Conservation (phyloP, 2,888 invertebrate species). For the Agonopterix heracliana region DNA sequence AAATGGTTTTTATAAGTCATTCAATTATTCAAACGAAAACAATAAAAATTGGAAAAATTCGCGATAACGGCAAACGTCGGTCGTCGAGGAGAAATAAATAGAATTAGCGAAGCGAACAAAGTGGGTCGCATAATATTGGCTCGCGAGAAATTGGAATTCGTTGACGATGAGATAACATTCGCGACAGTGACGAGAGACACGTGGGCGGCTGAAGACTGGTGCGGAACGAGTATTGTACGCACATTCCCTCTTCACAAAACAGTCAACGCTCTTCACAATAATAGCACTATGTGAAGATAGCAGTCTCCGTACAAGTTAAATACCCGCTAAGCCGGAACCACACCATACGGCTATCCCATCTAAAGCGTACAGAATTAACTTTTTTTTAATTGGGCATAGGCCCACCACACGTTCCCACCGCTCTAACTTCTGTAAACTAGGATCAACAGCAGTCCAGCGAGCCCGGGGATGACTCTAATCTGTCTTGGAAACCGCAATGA, state of each 20-base stretch:
- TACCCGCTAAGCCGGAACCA: too few species aligned
- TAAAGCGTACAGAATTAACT: too few species aligned
- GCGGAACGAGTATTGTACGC: slow-evolving; percentile 13
- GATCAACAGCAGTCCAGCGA: too few species aligned
- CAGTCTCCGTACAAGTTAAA: too few species aligned
- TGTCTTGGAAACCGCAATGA: too few species aligned
- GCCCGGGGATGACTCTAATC: too few species aligned
- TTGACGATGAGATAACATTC: slow-evolving; percentile 32
- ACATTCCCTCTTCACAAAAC: background rate
- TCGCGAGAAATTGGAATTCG: slow-evolving; percentile 31
- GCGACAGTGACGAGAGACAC: slow-evolving; percentile 47
- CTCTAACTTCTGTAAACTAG: too few species aligned
- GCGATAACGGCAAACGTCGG: slow-evolving; percentile 8
- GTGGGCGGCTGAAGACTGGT: slow-evolving; percentile 44
- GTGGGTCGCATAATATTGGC: slow-evolving; percentile 43
- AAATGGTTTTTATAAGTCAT: background rate
- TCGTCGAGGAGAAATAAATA: slow-evolving; percentile 20
- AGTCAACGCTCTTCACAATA: slow-evolving; percentile 1
- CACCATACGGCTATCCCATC: too few species aligned
- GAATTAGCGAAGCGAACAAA: slow-evolving; percentile 30
- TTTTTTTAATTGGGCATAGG: too few species aligned
- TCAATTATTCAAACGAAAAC: background rate
- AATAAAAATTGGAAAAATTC: background rate
- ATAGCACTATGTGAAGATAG: background rate
- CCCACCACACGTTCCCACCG: too few species aligned